These are phyloP conservation scores for Cryptus viduatorius DNA, from an alignment of 2,888 invertebrate genomes.

Conservation along the genomic window DNA sequence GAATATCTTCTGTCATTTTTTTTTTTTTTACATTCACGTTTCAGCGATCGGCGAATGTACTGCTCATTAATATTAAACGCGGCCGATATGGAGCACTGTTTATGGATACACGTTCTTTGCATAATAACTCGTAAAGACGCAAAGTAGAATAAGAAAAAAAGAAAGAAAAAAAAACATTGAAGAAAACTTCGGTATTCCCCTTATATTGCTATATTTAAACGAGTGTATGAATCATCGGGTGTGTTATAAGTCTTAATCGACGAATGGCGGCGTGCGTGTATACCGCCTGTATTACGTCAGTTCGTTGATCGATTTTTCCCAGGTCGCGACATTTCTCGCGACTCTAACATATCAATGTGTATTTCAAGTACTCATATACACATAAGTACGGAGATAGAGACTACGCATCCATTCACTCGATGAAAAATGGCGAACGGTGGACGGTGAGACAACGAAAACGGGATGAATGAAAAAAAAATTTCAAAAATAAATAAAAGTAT, in stretches of 20 bases:
- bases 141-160: not conserved
- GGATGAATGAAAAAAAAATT: constrained; percentile 1
- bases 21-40: not conserved
- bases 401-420: not conserved
- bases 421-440: not conserved
- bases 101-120: constrained; percentile 7
- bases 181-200: not conserved
- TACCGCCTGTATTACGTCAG: no score
- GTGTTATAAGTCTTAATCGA: no score
- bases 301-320: constrained; percentile 14
- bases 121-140: constrained; percentile 14
- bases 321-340: constrained; percentile 40
- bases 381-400: not conserved
- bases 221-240: no score
- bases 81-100: not conserved
- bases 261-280: no score
- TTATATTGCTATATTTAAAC: constrained; percentile 5
- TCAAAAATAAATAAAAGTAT: constrained; percentile 1
- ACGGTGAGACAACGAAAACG: not conserved
- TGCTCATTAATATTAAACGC: constrained; percentile 16
- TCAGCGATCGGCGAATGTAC: constrained; percentile 8
- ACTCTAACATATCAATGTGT: constrained; percentile 4
- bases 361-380: not conserved
- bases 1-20: not conserved
- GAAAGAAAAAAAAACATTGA: not conserved